Evolutionary conservation across 2,113 vertebrate species (phyloP).

Genomic region (Piprites chloris): DNA sequence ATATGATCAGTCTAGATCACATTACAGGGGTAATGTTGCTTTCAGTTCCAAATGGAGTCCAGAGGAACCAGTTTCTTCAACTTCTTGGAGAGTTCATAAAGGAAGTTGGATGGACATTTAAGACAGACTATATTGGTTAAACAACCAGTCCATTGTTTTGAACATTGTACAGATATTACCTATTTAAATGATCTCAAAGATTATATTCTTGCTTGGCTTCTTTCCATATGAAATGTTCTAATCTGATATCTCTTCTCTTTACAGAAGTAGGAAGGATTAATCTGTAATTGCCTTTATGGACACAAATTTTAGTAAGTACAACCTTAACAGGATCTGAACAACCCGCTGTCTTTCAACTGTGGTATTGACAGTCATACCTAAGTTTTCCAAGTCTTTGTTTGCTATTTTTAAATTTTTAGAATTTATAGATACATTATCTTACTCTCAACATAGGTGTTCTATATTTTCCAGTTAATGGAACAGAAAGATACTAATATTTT

Average conservation of each 20-base stretch:
- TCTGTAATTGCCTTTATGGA: not conserved
- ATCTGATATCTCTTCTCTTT: slow-evolving; percentile 4
- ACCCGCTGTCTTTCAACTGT: not conserved
- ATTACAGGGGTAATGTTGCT: not conserved
- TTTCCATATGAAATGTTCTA: not conserved
- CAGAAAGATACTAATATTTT: not conserved
- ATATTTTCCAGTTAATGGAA: slow-evolving; percentile 32
- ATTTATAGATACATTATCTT: not conserved
- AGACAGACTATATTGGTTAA: not conserved
- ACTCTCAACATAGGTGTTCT: not conserved
- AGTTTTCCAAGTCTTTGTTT: not conserved
- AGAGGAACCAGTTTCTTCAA: not conserved
- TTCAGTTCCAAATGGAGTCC: not conserved
- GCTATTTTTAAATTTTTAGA: not conserved
- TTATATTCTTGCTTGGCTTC: not conserved
- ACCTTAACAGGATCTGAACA: not conserved
- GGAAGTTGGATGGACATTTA: not conserved
- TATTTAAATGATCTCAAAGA: not conserved
- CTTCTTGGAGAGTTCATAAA: not conserved
- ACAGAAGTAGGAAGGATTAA: slow-evolving; percentile 6
- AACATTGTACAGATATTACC: not conserved
- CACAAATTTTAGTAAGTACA: not conserved
- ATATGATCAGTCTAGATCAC: not conserved
- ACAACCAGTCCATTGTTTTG: not conserved
- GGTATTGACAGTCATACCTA: not conserved